Percentiles rank a stretch among this genome's conserved stretches.
Evolutionary conservation across 2,888 invertebrate species (phyloP).

Genomic region (Acholoe squamosa): DNA sequence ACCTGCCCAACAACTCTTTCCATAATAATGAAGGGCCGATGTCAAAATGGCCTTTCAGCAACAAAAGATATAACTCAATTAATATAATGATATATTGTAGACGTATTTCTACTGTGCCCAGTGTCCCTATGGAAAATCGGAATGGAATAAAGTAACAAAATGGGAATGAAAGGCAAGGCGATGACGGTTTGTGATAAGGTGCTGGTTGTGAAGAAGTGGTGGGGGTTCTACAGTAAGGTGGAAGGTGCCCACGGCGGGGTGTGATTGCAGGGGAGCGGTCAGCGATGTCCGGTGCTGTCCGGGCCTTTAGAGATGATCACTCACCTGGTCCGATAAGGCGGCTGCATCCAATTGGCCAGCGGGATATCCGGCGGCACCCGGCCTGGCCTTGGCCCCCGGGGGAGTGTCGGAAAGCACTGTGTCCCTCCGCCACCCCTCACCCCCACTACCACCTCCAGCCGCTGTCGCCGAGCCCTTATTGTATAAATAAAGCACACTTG

Average conservation of each 20-base stretch:
- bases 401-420: not conserved
- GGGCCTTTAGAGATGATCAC: constrained; percentile 54
- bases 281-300: constrained; percentile 44
- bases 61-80: too few species aligned
- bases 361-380: not conserved
- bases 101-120: too few species aligned
- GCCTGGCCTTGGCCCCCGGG: constrained; percentile 1
- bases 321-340: constrained; percentile 39
- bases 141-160: too few species aligned
- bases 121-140: too few species aligned
- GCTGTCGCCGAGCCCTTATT: constrained; percentile 22
- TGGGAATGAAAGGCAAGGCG: too few species aligned
- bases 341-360: constrained; percentile 29
- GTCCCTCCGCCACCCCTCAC: not conserved
- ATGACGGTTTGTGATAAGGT: not conserved
- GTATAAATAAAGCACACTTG: constrained; percentile 57
- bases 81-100: too few species aligned
- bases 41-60: too few species aligned
- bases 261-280: constrained; percentile 53
- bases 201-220: not conserved
- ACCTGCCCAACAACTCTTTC: too few species aligned
- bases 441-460: not conserved
- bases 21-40: too few species aligned
- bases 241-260: constrained; percentile 2
- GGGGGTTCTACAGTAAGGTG: not conserved